A percentile compares a stretch with the other conserved stretches of the same genome.
Evolutionary conservation across 2,797 vertebrate genomes (phyloP).

Genomic region (Enteromius unitaeniatus): DNA sequence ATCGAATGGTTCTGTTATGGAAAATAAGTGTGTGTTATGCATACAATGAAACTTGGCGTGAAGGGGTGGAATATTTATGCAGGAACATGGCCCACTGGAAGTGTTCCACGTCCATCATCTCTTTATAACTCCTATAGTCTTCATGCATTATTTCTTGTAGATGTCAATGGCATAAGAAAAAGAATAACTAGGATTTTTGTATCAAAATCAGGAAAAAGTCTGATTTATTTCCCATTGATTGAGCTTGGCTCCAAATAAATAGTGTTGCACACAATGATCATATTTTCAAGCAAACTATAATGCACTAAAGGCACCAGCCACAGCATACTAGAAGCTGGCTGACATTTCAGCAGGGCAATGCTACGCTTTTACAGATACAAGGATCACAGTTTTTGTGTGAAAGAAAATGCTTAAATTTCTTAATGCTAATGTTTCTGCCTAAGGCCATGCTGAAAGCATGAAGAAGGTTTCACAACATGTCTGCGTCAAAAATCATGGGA

Average conservation of each 20-base stretch:
- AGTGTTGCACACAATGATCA: not conserved
- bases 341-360: not conserved
- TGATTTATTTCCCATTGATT: not conserved
- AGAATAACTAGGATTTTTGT: not conserved
- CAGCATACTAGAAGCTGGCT: not conserved
- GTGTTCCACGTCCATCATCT: not conserved
- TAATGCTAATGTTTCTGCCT: slow-evolving; percentile 40
- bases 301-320: not conserved
- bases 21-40: slow-evolving; percentile 5
- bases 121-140: not conserved
- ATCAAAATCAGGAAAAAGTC: not conserved
- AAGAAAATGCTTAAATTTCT: slow-evolving; percentile 23
- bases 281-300: not conserved
- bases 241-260: not conserved
- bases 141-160: not conserved
- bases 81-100: not conserved
- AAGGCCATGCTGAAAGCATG: slow-evolving; percentile 24
- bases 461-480: not conserved
- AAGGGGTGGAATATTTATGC: not conserved
- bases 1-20: not conserved
- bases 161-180: not conserved
- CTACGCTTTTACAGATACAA: slow-evolving; percentile 29
- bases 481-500: not conserved
- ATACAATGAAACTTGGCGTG: not conserved
- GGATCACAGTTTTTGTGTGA: slow-evolving; percentile 34